Percentiles rank a stretch among this genome's conserved stretches.
phyloP scores from a whole-genome alignment of 2,888 invertebrate species.

The Myopa tessellatipennis region DNA sequence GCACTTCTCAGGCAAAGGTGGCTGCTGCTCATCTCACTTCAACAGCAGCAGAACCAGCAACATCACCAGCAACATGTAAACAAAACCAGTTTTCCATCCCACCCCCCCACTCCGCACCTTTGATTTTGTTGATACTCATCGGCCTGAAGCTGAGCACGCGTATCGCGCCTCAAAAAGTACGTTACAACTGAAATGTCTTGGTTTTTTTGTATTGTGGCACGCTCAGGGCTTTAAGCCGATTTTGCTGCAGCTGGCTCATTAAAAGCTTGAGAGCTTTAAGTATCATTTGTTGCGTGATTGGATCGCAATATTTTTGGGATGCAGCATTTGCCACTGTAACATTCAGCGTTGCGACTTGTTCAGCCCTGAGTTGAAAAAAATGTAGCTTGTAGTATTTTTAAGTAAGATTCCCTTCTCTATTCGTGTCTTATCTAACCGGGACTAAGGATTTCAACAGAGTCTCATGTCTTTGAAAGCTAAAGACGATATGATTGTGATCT shows the following conservation, averaged over 20 bases:
- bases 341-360: too few species aligned
- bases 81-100: too few species aligned
- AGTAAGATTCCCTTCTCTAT: too few species aligned
- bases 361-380: too few species aligned
- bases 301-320: background rate
- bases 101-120: background rate
- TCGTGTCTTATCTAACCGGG: too few species aligned
- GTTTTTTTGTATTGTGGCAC: background rate
- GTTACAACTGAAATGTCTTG: background rate
- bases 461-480: background rate
- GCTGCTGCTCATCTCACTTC: background rate
- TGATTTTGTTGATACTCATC: background rate
- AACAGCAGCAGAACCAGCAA: background rate
- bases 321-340: background rate
- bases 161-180: background rate
- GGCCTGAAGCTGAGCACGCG: background rate
- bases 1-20: background rate
- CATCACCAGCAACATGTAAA: background rate
- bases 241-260: background rate
- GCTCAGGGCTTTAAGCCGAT: background rate
- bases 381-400: too few species aligned
- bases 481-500: background rate
- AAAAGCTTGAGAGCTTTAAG: background rate
- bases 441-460: too few species aligned
- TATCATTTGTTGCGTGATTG: background rate